These are phyloP conservation scores for Pterocles gutturalis DNA, from an alignment of 2,113 vertebrate genomes.

Conservation along the genomic window DNA sequence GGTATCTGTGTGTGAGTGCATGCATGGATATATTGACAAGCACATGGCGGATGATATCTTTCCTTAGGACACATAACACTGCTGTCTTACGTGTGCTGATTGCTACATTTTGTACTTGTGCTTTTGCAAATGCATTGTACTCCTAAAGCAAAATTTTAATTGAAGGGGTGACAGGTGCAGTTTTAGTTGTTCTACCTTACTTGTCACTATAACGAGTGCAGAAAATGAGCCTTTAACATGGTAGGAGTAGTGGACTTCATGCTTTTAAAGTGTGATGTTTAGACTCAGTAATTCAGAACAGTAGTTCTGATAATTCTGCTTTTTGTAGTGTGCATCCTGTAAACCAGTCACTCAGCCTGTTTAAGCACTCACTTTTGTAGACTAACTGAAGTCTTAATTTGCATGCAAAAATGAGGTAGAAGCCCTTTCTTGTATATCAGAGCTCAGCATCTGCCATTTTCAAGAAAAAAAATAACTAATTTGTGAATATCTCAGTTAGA, in stretches of 20 bases:
- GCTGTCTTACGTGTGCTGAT: neutral
- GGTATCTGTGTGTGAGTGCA: neutral
- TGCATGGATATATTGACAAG: constrained; percentile 8
- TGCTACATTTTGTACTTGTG: neutral
- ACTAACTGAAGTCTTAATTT: constrained; percentile 2
- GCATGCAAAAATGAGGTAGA: constrained; percentile 14
- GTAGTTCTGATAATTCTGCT: neutral
- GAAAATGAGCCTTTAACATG: neutral
- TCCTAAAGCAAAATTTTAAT: neutral
- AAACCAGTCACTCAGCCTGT: neutral
- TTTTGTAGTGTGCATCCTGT: neutral
- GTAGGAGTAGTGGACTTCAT: neutral
- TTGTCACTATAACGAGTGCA: neutral
- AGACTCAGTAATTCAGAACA: neutral
- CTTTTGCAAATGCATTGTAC: neutral
- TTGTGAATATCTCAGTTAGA: neutral
- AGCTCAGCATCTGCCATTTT: neutral
- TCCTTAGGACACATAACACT: neutral
- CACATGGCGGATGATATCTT: neutral
- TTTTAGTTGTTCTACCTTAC: neutral
- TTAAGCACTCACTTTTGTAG: neutral
- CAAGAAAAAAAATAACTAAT: neutral
- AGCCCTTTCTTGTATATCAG: neutral
- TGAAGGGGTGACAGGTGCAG: neutral
- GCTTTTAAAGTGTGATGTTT: neutral